phyloP scores from a whole-genome alignment of 2,113 vertebrate genomes.

The Albula goreensis region DNA sequence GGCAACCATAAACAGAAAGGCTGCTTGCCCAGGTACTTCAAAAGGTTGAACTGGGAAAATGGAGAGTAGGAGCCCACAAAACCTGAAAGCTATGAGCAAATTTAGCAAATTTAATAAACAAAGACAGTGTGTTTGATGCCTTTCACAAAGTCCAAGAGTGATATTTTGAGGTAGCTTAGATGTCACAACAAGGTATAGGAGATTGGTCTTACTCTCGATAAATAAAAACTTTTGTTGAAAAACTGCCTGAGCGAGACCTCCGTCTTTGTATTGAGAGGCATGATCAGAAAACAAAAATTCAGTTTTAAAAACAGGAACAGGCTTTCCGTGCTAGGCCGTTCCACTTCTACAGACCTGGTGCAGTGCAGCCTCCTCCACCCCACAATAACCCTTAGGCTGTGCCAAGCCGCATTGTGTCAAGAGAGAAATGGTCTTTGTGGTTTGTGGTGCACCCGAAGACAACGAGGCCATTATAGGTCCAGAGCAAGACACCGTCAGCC shows the following conservation, averaged over 20 bases:
- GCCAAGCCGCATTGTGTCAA: neutral
- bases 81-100: no score
- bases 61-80: no score
- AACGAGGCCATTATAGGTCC: neutral
- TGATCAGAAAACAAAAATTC: neutral
- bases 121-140: no score
- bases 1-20: no score
- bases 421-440: constrained; percentile 12
- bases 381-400: neutral
- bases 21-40: no score
- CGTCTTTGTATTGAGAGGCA: neutral
- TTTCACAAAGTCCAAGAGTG: no score
- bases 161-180: no score
- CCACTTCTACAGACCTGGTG: neutral
- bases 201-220: neutral
- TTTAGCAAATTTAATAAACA: no score
- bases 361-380: no score
- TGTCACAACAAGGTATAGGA: neutral
- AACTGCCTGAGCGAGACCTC: neutral
- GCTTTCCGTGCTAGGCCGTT: neutral
- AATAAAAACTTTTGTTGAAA: neutral
- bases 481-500: neutral
- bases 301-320: neutral
- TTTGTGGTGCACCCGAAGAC: neutral
- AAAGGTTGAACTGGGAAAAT: no score